These are phyloP conservation scores for Hetaerina americana DNA, from an alignment of 1,140 invertebrate genomes.

Conservation along the genomic window DNA sequence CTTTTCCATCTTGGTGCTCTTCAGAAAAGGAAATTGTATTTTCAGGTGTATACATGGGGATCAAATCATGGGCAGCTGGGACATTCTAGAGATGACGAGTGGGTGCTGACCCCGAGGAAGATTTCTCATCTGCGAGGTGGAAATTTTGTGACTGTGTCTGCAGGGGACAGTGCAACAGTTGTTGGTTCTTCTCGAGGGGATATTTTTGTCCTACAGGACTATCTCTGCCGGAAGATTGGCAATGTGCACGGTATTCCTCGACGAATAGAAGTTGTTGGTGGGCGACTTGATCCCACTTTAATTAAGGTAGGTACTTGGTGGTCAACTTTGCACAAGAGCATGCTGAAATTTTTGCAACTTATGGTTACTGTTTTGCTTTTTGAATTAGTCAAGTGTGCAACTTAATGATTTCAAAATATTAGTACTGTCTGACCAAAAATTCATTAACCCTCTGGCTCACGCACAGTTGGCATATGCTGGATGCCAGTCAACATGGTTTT, in stretches of 20 bases:
- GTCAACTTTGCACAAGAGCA: too few relatives aligned
- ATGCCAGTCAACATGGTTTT: too few relatives aligned
- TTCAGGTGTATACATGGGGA: not conserved
- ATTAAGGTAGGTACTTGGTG: not conserved
- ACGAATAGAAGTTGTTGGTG: not conserved
- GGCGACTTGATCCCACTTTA: not conserved
- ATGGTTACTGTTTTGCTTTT: too few relatives aligned
- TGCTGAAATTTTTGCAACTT: too few relatives aligned
- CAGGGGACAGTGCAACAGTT: not conserved
- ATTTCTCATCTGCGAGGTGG: not conserved
- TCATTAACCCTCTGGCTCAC: too few relatives aligned
- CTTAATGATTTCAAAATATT: too few relatives aligned
- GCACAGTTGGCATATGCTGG: too few relatives aligned
- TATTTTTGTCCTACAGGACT: not conserved
- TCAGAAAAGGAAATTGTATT: too few relatives aligned
- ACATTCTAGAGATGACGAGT: not conserved
- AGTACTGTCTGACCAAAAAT: too few relatives aligned
- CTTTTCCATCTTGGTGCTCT: too few relatives aligned
- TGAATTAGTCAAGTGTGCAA: too few relatives aligned
- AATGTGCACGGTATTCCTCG: not conserved
- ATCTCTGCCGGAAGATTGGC: not conserved
- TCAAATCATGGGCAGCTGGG: not conserved
- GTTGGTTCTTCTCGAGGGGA: not conserved
- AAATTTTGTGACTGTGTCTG: not conserved
- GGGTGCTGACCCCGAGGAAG: not conserved